These are phyloP conservation scores for Takifugu bimaculatus DNA, from an alignment of 2,113 vertebrate genomes.

Conservation along the genomic window DNA sequence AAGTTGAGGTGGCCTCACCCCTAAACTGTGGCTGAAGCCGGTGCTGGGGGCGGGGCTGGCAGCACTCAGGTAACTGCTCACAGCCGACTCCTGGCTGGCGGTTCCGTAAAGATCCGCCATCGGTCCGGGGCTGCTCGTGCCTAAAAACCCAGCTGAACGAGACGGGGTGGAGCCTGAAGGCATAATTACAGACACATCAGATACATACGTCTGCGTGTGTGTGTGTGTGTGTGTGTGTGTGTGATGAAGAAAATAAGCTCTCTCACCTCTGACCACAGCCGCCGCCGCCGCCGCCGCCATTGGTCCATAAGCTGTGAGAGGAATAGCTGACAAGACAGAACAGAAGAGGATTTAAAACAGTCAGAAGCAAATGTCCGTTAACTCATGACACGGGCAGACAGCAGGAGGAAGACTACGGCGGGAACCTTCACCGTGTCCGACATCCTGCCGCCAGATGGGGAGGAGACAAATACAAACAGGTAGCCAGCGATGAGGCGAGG, in stretches of 20 bases:
- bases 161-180: constrained; percentile 86
- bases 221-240: too few relatives aligned
- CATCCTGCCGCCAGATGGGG: constrained; percentile 36
- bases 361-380: too few relatives aligned
- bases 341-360: background rate
- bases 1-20: constrained; percentile 74
- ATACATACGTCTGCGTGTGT: too few relatives aligned
- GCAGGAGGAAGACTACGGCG: background rate
- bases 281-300: constrained; percentile 93
- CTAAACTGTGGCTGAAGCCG: constrained; percentile 95
- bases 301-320: constrained; percentile 95
- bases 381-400: background rate
- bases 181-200: background rate
- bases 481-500: constrained; percentile 28
- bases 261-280: constrained; percentile 88
- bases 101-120: constrained; percentile 97
- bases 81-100: constrained; percentile 93
- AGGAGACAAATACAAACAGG: constrained; percentile 54
- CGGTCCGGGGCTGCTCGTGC: constrained; percentile 95
- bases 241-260: background rate
- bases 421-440: constrained; percentile 19
- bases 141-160: constrained; percentile 94
- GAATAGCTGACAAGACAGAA: constrained; percentile 81
- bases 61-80: constrained; percentile 98
- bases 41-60: constrained; percentile 95